Base-by-base conservation (phyloP, 2,113 vertebrate species). In the Raphicerus campestris region DNA sequence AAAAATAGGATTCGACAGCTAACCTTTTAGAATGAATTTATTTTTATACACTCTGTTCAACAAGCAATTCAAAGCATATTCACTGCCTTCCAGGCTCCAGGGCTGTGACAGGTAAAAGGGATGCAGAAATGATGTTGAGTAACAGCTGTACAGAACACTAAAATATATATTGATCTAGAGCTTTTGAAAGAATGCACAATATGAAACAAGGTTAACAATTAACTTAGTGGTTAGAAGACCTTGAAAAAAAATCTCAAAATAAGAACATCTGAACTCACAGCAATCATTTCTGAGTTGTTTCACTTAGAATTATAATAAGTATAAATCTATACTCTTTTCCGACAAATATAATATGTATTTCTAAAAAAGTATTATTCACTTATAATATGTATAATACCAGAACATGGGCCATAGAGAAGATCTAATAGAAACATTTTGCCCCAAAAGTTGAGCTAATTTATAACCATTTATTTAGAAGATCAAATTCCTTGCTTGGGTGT, bases 161-260 rank as follows among this genome's bases (percentile, higher is more conserved):
- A 88, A 90, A 47, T 28, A 51, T 20, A n/a, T 42, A 82, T 22
- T 80, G 58, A 94, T 45, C 73, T 28, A 55, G 92, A 63, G 61
- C 26, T 42, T 96, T 55, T 82, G 89, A 97, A 94, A 96, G 39
- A 94, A 95, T 19, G 11, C 0, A 4, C 10, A 45, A 56, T 60
- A 60, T 19, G 47, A 94, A 89, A 58, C 85, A 66, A 93, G 5
- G 77, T 55, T 95, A 94, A 96, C n/a, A 60, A 87, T 90, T 51
- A 93, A 97, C 87, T 56, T 77, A 53, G 73, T 5, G 15, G 35
- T 70, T 70, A 85, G 58, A 86, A 90, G 66, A 56, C 28, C 55
- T 82, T 90, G 73, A 85, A 87, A 87, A 87, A 89, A 91, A 39
- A 84, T 58, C 75, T 94, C 70, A 63, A 77, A 95, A 63, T 66